Conservation (phyloP, 2,888 invertebrate genomes). For the Synergus umbraculus region DNA sequence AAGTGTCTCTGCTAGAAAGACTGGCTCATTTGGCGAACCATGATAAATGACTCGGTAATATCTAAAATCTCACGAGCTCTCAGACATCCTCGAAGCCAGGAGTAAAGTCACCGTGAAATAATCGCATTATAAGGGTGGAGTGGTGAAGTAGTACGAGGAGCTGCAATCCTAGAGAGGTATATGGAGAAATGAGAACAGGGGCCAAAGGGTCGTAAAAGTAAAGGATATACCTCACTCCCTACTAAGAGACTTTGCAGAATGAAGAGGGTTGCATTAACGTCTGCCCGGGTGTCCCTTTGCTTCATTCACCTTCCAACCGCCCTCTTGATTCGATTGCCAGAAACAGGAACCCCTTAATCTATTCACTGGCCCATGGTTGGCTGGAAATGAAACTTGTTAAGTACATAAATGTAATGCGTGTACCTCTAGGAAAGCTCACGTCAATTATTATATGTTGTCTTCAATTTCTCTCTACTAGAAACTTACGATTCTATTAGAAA, state of each 20-base stretch:
- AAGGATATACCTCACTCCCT: constrained; percentile 38
- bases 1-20: constrained; percentile 12
- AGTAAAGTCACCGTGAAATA: constrained; percentile 61
- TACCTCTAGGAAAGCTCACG: neutral
- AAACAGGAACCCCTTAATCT: constrained; percentile 52
- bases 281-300: constrained; percentile 50
- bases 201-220: constrained; percentile 33
- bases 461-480: neutral
- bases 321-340: constrained; percentile 59
- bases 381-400: constrained; percentile 40
- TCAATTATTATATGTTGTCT: constrained; percentile 33
- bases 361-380: constrained; percentile 25
- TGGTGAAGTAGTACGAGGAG: constrained; percentile 52
- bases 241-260: constrained; percentile 45
- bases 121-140: constrained; percentile 52
- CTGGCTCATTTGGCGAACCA: constrained; percentile 34
- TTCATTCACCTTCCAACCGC: constrained; percentile 41
- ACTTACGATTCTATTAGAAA: too few species aligned
- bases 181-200: constrained; percentile 42
- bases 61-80: constrained; percentile 53
- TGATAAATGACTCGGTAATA: constrained; percentile 41
- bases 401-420: constrained; percentile 29
- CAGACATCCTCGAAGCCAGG: constrained; percentile 50
- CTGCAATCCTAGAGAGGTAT: constrained; percentile 42
- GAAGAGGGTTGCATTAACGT: constrained; percentile 54